These are phyloP conservation scores for Rhagoletis zephyria DNA, from an alignment of 1,140 invertebrate species.

Conservation along the genomic window DNA sequence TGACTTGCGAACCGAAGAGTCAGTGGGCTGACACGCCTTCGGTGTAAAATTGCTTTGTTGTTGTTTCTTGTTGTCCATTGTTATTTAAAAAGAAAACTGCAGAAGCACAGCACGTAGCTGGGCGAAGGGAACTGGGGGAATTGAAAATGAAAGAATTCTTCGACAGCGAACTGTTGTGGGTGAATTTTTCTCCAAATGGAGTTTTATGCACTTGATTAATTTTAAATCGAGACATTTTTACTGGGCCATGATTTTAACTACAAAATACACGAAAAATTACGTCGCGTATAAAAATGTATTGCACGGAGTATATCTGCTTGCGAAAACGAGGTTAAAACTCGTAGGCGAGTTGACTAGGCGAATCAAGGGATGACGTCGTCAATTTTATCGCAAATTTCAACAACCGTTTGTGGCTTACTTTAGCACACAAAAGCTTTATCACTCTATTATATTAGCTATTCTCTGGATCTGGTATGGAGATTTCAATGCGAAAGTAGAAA, in stretches of 20 bases:
- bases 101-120: constrained; percentile 38
- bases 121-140: constrained; percentile 41
- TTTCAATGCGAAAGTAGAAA: neutral
- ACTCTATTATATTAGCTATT: constrained; percentile 36
- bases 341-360: constrained; percentile 30
- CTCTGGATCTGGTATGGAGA: neutral
- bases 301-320: constrained; percentile 27
- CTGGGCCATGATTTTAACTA: constrained; percentile 80
- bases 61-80: constrained; percentile 63
- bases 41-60: constrained; percentile 64
- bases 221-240: constrained; percentile 81
- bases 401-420: neutral
- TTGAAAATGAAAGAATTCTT: constrained; percentile 63
- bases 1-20: constrained; percentile 64
- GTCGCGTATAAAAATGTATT: constrained; percentile 23
- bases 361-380: constrained; percentile 22
- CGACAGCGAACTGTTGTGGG: constrained; percentile 35
- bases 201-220: constrained; percentile 75
- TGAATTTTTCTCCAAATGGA: constrained; percentile 80
- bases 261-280: constrained; percentile 56
- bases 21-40: constrained; percentile 63
- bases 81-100: constrained; percentile 56
- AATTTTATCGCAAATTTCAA: neutral
- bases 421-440: neutral
- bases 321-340: constrained; percentile 43